These are phyloP conservation scores for Lonchura striata DNA, from an alignment of 2,113 vertebrate species.

Conservation along the genomic window DNA sequence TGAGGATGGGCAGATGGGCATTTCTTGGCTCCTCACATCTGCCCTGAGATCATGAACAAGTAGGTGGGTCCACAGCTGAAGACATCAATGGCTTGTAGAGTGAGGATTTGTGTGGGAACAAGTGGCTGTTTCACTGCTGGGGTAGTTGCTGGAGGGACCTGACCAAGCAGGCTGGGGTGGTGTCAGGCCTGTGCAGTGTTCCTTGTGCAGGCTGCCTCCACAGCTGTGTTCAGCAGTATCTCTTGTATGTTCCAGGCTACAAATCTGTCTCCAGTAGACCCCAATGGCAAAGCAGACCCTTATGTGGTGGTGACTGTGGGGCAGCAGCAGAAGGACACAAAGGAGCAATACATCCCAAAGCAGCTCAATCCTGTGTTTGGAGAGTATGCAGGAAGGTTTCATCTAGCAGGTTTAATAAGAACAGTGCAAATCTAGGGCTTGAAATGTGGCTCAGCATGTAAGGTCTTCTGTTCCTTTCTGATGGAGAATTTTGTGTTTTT, in stretches of 20 bases:
- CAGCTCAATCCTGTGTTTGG: constrained; percentile 93
- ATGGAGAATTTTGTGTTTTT: not conserved
- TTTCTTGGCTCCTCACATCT: not conserved
- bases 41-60: not conserved
- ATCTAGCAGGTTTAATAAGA: not conserved
- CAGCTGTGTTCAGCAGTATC: not conserved
- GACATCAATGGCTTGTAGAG: not conserved
- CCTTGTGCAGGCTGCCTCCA: not conserved
- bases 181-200: not conserved
- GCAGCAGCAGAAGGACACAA: constrained; percentile 77
- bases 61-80: not conserved
- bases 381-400: constrained; percentile 78
- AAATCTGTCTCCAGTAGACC: constrained; percentile 86
- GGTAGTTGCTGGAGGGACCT: not conserved
- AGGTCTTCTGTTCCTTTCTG: not conserved
- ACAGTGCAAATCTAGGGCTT: not conserved
- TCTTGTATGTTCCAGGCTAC: constrained; percentile 80
- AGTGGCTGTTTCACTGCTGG: not conserved
- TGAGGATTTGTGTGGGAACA: not conserved
- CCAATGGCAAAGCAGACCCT: constrained; percentile 92
- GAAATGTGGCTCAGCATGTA: not conserved
- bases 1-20: not conserved
- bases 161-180: accelerated
- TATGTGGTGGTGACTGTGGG: constrained; percentile 86
- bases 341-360: constrained; percentile 90